Percentiles rank a stretch among this genome's conserved stretches.
Evolutionary conservation across 2,888 invertebrate species (phyloP).

Genomic region (Epinotia brunnichana): DNA sequence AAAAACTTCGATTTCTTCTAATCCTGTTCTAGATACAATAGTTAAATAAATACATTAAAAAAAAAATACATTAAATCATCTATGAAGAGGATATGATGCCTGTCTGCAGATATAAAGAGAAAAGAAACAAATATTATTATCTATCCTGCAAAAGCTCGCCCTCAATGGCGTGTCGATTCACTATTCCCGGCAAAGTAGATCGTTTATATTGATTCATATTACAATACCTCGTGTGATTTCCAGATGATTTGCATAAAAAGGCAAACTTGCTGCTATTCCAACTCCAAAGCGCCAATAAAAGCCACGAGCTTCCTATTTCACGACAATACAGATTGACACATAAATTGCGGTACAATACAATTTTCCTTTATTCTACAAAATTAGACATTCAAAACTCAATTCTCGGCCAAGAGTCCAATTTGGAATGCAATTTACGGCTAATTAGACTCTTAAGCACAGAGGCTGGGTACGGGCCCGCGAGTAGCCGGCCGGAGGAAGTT

Average conservation of each 20-base stretch:
- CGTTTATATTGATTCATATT: constrained; percentile 27
- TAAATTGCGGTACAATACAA: constrained; percentile 70
- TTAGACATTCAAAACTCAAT: constrained; percentile 79
- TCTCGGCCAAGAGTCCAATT: constrained; percentile 75
- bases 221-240: constrained; percentile 26
- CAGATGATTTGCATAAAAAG: constrained; percentile 33
- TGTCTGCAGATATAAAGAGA: not conserved
- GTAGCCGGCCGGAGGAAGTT: constrained; percentile 60
- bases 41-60: too few species aligned
- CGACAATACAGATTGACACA: constrained; percentile 69
- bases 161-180: constrained; percentile 9
- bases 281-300: constrained; percentile 38
- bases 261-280: constrained; percentile 18
- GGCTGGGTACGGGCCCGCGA: constrained; percentile 54
- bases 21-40: too few species aligned
- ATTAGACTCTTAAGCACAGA: constrained; percentile 79
- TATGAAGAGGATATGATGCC: too few species aligned
- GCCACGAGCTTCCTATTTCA: constrained; percentile 51
- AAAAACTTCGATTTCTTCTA: too few species aligned
- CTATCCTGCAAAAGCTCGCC: not conserved
- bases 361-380: constrained; percentile 73
- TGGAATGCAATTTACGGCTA: constrained; percentile 79
- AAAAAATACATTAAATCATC: too few species aligned
- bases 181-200: constrained; percentile 3
- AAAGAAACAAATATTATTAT: constrained; percentile 21